phyloP scores from a whole-genome alignment of 2,888 invertebrate species.

The Clusia tigrina region DNA sequence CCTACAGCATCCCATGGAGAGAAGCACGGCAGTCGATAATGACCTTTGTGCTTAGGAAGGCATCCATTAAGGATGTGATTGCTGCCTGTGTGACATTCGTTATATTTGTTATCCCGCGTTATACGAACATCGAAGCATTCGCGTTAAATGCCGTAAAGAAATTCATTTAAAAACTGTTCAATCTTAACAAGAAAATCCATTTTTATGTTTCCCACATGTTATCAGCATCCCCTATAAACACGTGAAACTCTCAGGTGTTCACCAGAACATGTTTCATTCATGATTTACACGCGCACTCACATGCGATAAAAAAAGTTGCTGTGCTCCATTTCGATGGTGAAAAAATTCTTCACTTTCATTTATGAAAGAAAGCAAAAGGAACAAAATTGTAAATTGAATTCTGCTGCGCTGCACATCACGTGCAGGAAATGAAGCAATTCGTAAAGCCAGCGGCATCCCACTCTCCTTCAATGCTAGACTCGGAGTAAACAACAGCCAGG shows the following conservation, averaged over 20 bases:
- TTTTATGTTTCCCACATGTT: constrained; percentile 15
- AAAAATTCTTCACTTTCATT: constrained; percentile 5
- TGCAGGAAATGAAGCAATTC: constrained; percentile 35
- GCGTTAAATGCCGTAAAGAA: too few species aligned
- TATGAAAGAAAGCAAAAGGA: not conserved
- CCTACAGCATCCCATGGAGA: too few species aligned
- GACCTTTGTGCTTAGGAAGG: too few species aligned
- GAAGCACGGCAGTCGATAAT: too few species aligned
- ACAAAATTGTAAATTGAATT: constrained; percentile 29
- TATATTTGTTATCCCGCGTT: too few species aligned
- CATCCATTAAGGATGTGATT: too few species aligned
- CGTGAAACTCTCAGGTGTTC: too few species aligned
- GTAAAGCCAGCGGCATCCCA: constrained; percentile 19
- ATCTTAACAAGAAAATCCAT: constrained; percentile 3
- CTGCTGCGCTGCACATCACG: constrained; percentile 28
- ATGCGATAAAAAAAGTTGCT: constrained; percentile 21
- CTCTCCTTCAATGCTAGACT: not conserved
- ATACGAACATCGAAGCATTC: too few species aligned
- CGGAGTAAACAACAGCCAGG: not conserved
- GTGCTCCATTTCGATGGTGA: constrained; percentile 10
- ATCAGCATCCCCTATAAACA: not conserved
- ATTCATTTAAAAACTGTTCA: not conserved
- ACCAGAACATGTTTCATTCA: constrained; percentile 20
- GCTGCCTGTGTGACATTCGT: too few species aligned
- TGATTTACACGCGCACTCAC: constrained; percentile 9